phyloP scores from a whole-genome alignment of 2,888 invertebrate genomes.

The Linnaemya vulpina region DNA sequence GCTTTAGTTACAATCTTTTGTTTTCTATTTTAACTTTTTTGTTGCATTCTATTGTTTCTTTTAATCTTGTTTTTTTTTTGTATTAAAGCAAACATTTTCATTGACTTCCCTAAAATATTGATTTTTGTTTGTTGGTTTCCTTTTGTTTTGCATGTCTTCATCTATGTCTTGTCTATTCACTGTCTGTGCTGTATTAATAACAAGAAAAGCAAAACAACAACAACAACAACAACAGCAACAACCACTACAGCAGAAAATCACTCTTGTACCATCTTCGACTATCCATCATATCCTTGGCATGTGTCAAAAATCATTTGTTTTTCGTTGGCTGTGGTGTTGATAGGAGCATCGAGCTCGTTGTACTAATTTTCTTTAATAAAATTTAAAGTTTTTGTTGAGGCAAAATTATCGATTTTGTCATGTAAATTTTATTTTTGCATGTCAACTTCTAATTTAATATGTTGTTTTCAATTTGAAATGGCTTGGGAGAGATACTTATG shows the following conservation, averaged over 20 bases:
- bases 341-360: conserved; percentile 1
- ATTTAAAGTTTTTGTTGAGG: conserved; percentile 23
- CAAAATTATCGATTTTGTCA: not conserved
- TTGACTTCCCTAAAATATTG: conserved; percentile 71
- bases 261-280: conserved; percentile 14
- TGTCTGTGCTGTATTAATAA: conserved; percentile 53
- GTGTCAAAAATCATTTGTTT: conserved; percentile 56
- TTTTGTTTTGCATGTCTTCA: conserved; percentile 55
- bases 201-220: conserved; percentile 28
- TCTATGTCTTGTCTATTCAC: conserved; percentile 54
- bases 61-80: conserved; percentile 32
- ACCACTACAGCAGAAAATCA: not conserved
- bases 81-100: conserved; percentile 28
- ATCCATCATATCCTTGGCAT: conserved; percentile 39
- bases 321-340: conserved; percentile 3
- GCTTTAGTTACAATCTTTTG: conserved; percentile 14
- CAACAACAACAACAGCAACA: conserved; percentile 17
- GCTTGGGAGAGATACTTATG: too few relatives aligned
- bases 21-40: not conserved
- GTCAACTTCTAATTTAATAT: not conserved
- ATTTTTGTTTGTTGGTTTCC: conserved; percentile 63
- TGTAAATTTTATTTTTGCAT: not conserved
- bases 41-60: not conserved
- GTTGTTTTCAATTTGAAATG: not conserved
- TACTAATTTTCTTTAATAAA: conserved; percentile 28